phyloP scores from a whole-genome alignment of 2,797 vertebrate genomes.

The Girardinus metallicus region DNA sequence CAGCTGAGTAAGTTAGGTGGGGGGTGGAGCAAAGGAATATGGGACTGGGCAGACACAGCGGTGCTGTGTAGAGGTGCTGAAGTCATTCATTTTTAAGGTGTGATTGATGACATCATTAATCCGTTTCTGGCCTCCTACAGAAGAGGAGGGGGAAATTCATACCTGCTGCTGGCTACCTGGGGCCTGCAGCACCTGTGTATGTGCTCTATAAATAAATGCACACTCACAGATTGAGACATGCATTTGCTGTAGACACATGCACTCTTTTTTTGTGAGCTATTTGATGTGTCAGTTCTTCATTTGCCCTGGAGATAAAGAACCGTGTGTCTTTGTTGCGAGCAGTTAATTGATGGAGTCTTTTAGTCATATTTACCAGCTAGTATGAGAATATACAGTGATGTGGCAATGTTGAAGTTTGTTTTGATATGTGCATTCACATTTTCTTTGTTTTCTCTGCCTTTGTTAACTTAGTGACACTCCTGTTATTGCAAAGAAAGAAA shows the following conservation, averaged over 20 bases:
- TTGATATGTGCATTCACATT: conserved; percentile 4
- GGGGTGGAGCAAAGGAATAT: neutral
- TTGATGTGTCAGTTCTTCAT: conserved; percentile 54
- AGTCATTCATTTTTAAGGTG: conserved; percentile 77
- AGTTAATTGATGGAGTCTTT: conserved; percentile 37
- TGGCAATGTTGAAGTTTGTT: neutral
- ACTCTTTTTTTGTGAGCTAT: conserved; percentile 41
- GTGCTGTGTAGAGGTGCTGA: conserved; percentile 63
- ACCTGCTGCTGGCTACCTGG: conserved; percentile 44
- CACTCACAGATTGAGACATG: conserved; percentile 6
- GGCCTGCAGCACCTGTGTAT: conserved; percentile 36
- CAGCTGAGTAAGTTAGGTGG: conserved; percentile 39
- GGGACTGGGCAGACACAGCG: conserved; percentile 42
- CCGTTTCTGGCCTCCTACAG: conserved; percentile 66
- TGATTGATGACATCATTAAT: conserved; percentile 81
- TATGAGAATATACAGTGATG: neutral
- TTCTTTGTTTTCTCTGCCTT: neutral
- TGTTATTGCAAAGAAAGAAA: conserved; percentile 3
- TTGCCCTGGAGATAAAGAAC: conserved; percentile 47
- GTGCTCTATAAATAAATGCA: conserved; percentile 11
- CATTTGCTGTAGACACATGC: conserved; percentile 31
- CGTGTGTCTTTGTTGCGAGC: conserved; percentile 34
- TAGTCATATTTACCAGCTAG: conserved; percentile 35
- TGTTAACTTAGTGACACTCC: neutral
- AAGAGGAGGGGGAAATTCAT: conserved; percentile 61